Evolutionary conservation across 2,888 invertebrate species (phyloP).

Genomic region (Euplagia quadripunctaria): DNA sequence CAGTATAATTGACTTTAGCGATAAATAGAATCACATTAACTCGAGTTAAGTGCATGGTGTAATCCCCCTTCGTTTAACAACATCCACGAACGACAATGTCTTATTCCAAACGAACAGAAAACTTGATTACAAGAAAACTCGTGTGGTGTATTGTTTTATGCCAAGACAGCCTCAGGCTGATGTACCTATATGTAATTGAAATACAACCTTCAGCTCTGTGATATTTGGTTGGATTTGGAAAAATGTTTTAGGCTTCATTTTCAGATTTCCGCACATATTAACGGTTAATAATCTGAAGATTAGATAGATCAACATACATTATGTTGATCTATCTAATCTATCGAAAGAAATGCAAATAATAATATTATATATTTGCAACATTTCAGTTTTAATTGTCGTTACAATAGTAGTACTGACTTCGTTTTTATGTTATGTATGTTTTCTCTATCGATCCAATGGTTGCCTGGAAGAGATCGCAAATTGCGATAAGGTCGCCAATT

Average conservation of each 20-base stretch:
- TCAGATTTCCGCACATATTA: no score
- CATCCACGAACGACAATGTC: slow-evolving; percentile 23
- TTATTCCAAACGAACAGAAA: slow-evolving; percentile 26
- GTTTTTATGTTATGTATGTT: no score
- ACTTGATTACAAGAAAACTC: slow-evolving; percentile 31
- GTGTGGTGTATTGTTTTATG: slow-evolving; percentile 23
- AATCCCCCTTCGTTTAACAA: slow-evolving; percentile 20
- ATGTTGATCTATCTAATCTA: no score
- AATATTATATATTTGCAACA: no score
- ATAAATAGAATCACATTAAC: slow-evolving; percentile 14
- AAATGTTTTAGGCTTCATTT: not conserved
- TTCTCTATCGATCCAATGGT: no score
- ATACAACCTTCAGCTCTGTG: not conserved
- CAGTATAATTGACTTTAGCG: slow-evolving; percentile 23
- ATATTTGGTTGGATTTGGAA: slow-evolving; percentile 5
- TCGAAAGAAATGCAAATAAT: no score
- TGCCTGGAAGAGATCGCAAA: no score
- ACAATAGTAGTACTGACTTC: no score
- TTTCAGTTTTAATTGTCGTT: no score
- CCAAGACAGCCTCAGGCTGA: not conserved
- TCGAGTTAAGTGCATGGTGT: slow-evolving; percentile 22
- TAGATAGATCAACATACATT: no score
- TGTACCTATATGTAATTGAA: not conserved
- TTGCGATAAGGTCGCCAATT: no score
- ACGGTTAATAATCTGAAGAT: no score